A percentile compares a stretch with the other conserved stretches of the same genome.
Conservation (phyloP, 1,140 invertebrate genomes). For the Lucilia cuprina region DNA sequence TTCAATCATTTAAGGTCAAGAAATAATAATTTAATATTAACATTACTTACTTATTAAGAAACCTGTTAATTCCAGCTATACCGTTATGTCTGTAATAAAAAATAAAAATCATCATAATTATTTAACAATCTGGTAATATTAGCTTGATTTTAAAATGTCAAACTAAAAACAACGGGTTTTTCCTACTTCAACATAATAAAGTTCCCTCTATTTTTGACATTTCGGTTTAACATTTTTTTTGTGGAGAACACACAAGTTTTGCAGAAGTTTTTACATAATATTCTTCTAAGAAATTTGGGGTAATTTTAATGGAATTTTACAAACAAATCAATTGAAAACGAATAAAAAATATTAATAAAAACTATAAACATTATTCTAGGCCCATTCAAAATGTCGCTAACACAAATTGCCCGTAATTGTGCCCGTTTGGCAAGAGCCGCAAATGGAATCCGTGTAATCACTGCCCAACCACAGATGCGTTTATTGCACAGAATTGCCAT, state of each 20-base stretch:
- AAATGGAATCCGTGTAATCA: slow-evolving; percentile 47
- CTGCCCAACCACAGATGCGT: slow-evolving; percentile 48
- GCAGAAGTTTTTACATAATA: slow-evolving; percentile 44
- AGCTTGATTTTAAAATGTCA: neutral
- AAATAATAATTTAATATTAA: too few species aligned
- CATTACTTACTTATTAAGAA: too few species aligned
- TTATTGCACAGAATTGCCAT: slow-evolving; percentile 54
- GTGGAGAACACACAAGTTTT: slow-evolving; percentile 25
- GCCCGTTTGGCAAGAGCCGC: slow-evolving; percentile 52
- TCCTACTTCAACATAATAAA: slow-evolving; percentile 8
- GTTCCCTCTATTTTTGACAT: slow-evolving; percentile 39
- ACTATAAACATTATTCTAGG: slow-evolving; percentile 12
- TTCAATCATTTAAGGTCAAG: too few species aligned
- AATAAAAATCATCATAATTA: neutral
- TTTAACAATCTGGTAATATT: neutral
- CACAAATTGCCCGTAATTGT: slow-evolving; percentile 59
- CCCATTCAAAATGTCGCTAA: slow-evolving; percentile 38
- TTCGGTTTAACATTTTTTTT: slow-evolving; percentile 32
- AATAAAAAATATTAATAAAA: neutral
- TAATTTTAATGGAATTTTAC: neutral
- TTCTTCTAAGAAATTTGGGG: slow-evolving; percentile 37
- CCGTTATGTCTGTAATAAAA: too few species aligned
- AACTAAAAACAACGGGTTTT: neutral
- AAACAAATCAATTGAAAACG: neutral
- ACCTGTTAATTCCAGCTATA: too few species aligned